phyloP scores from a whole-genome alignment of 2,888 invertebrate species.

The Dicycla oo region DNA sequence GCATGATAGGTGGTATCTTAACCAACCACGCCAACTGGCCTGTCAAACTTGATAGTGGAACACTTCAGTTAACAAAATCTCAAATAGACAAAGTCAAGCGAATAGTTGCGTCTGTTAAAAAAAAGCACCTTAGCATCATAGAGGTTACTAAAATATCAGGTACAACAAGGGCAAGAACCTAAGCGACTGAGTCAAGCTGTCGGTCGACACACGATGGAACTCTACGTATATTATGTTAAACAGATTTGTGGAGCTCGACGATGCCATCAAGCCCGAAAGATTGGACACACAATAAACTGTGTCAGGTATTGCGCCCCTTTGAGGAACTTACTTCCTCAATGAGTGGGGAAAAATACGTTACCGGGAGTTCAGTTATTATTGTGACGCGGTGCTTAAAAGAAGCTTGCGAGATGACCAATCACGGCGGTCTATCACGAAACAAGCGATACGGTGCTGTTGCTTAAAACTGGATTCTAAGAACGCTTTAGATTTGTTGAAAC shows the following conservation, averaged over 20 bases:
- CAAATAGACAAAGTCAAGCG: constrained; percentile 57
- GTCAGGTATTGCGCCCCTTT: constrained; percentile 6
- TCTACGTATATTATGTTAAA: constrained; percentile 63
- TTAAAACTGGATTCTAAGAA: constrained; percentile 15
- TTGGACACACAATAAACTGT: background rate
- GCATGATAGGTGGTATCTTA: too few relatives aligned
- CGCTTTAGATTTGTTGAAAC: constrained; percentile 10
- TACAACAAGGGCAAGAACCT: constrained; percentile 52
- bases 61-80: constrained; percentile 35
- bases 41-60: constrained; percentile 58
- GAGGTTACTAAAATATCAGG: constrained; percentile 56
- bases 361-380: constrained; percentile 2
- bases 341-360: constrained; percentile 9
- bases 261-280: constrained; percentile 52
- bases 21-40: too few relatives aligned
- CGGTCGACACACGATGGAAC: constrained; percentile 66
- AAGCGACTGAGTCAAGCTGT: constrained; percentile 63
- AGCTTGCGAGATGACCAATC: background rate
- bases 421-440: background rate
- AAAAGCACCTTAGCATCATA: constrained; percentile 57
- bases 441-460: constrained; percentile 10
- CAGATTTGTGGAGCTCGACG: constrained; percentile 60
- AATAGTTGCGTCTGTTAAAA: constrained; percentile 54
- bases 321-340: constrained; percentile 5
- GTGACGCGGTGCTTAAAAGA: constrained; percentile 13